Conservation (phyloP, 30 jellyfish, hydroid and myxozoan genomes). For the Rhopilema esculentum region DNA sequence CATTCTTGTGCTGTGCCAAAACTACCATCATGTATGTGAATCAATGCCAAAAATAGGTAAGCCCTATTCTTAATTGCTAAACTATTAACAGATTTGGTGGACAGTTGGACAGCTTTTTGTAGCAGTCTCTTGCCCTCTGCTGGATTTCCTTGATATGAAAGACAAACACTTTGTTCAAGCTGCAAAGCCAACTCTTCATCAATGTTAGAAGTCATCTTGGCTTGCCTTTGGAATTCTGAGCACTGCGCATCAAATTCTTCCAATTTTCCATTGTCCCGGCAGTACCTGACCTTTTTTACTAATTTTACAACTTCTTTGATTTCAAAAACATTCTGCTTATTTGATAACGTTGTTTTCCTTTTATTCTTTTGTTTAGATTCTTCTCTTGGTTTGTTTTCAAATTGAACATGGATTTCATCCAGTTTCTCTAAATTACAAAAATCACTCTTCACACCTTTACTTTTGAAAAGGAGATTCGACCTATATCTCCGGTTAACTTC, state of each 20-base stretch:
- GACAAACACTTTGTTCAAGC: conserved; percentile 54
- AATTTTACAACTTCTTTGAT: conserved; percentile 15
- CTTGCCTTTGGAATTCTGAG: conserved; percentile 23
- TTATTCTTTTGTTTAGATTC: neutral
- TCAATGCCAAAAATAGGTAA: conserved; percentile 66
- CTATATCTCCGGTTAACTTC: conserved; percentile 32
- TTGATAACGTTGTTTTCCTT: neutral
- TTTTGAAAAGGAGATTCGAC: conserved; percentile 10
- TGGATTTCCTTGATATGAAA: conserved; percentile 68
- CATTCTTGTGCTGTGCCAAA: conserved; percentile 92
- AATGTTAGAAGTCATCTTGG: conserved; percentile 28
- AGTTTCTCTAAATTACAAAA: conserved; percentile 49
- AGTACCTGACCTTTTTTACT: conserved; percentile 13
- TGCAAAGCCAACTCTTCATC: conserved; percentile 54
- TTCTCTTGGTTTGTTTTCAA: conserved; percentile 44
- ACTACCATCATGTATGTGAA: conserved; percentile 83
- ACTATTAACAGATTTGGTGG: conserved; percentile 68
- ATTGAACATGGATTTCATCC: conserved; percentile 66
- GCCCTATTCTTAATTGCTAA: conserved; percentile 74
- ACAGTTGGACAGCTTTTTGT: conserved; percentile 77
- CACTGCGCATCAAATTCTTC: conserved; percentile 70
- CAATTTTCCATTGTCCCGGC: conserved; percentile 74
- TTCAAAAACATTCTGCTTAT: conserved; percentile 20
- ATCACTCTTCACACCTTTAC: conserved; percentile 19
- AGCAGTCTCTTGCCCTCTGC: conserved; percentile 73